Percentiles rank a stretch among this genome's conserved stretches.
These are phyloP conservation scores for Sipha flava DNA, from an alignment of 1,140 invertebrate genomes.

Conservation along the genomic window DNA sequence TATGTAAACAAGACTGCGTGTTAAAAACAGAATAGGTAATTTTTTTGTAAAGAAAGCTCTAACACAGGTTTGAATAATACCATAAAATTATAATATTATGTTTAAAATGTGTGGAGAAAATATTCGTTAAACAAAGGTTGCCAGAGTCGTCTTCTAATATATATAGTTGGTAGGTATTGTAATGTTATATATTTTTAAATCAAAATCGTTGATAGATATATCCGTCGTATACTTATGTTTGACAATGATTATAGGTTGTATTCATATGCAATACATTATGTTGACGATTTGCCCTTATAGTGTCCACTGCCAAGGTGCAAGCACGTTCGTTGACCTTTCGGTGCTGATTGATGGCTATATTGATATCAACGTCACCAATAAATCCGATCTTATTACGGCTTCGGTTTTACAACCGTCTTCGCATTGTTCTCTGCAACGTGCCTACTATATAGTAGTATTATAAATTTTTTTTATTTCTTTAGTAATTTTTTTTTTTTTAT, in stretches of 20 bases:
- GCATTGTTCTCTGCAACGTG: background rate
- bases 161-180: no score
- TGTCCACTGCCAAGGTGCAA: background rate
- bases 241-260: no score
- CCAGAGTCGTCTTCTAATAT: background rate
- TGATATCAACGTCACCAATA: slow-evolving; percentile 28
- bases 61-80: background rate
- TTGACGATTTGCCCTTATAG: background rate
- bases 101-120: background rate
- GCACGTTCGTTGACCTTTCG: slow-evolving; percentile 1
- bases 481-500: background rate
- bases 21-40: background rate
- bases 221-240: no score
- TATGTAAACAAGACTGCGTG: background rate
- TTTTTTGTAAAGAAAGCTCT: background rate
- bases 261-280: no score
- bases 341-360: background rate
- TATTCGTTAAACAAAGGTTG: background rate
- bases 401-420: slow-evolving; percentile 12
- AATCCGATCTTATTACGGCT: slow-evolving; percentile 20
- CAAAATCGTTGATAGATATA: no score
- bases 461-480: background rate
- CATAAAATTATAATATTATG: no score
- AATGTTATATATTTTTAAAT: no score
- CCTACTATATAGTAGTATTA: background rate